Evolutionary conservation across 2,113 vertebrate genomes (phyloP).

Genomic region (Indri indri): DNA sequence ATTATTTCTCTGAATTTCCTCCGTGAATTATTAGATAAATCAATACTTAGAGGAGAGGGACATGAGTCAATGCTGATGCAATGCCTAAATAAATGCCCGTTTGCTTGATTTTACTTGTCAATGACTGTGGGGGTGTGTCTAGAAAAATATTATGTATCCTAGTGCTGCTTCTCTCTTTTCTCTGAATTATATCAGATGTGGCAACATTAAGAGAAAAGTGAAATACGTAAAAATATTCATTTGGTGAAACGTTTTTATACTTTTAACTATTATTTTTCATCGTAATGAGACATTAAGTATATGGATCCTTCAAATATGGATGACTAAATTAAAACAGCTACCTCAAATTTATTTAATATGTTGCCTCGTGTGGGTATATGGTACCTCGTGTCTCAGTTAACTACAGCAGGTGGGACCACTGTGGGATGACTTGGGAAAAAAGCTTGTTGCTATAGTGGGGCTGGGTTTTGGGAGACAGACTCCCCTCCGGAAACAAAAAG

Average conservation of each 20-base stretch:
- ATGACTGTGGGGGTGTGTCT: neutral
- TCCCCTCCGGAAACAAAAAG: neutral
- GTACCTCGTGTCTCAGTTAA: neutral
- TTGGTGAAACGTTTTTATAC: neutral
- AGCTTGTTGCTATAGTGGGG: neutral
- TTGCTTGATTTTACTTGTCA: neutral
- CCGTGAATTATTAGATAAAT: neutral
- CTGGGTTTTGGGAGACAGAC: neutral
- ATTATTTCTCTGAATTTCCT: constrained; percentile 14
- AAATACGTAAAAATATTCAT: neutral
- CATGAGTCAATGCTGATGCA: neutral
- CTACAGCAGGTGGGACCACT: neutral
- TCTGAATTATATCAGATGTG: neutral
- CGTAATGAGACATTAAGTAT: neutral
- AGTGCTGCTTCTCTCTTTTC: neutral
- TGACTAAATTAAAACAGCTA: neutral
- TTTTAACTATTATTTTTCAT: neutral
- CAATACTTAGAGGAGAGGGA: neutral
- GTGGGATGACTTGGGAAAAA: neutral
- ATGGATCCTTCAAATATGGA: neutral
- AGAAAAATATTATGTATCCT: neutral
- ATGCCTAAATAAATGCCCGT: neutral
- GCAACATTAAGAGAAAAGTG: constrained; percentile 3
- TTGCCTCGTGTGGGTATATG: neutral
- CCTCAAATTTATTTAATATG: neutral